Evolutionary conservation across 2,888 invertebrate genomes (phyloP), one percentile per base, ranked within the genome.

Genomic region (Nebria salina): DNA sequence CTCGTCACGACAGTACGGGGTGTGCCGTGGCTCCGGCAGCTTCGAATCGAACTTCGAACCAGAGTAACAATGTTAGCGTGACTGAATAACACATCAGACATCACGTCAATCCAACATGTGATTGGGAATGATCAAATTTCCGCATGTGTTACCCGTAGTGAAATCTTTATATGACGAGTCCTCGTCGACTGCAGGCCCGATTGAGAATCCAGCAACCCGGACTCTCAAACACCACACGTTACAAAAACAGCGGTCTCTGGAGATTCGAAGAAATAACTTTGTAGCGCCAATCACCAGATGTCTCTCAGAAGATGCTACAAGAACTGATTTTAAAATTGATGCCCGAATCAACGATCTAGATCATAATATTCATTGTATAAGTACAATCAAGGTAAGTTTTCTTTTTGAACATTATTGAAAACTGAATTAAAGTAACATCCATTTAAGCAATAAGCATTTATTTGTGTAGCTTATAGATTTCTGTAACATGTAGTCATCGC

Each of bases 71-170:
- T 54, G 70, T 11, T 25, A 13, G 6, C 9, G 41, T 42, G 15
- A 25, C 72, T 11, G 15, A 26, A 73, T 11, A 13, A 41, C 42
- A 15, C 42, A 41, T 41, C 68, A 65, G 65, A 82, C 70, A 42
- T 20, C 43, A 82, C 70, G 65, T 20, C 43, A 70, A 72, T 76
- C 65, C 26, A 77, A 66, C 66, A 70, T 76, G 25, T 73, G 66
- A 64, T 43, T 42, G 75, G 83, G 79, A 76, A 84, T 84, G 83
- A 84, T 81, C 76, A 82, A 81, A 72, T 84, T 84, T 82, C 85
- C 84, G 43, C 77, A 79, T 78, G 82, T 80, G 75, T 77, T 82
- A 65, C 82, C 82, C 11, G 81, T 81, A 75, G 84, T 84, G 41
- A 82, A 75, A 26, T 83, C 84, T n/a, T 80, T 85, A 43, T 85